A percentile compares a stretch with the other conserved stretches of the same genome.
Evolutionary conservation across 1,140 invertebrate genomes (phyloP).

Genomic region (Pseudomyrmex gracilis): DNA sequence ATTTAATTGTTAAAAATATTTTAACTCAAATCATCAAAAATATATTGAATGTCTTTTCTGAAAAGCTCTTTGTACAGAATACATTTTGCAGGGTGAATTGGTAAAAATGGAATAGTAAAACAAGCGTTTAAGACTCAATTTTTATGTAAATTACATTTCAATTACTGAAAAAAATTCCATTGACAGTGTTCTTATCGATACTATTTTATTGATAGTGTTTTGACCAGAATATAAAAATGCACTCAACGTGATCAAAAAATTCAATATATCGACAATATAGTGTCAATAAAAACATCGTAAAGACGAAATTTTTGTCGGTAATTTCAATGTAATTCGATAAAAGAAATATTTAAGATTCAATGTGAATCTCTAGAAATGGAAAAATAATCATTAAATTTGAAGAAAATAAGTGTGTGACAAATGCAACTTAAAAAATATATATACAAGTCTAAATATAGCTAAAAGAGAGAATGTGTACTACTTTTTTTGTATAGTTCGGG

Average conservation of each 20-base stretch:
- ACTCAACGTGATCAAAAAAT: too few relatives aligned
- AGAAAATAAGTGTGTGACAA: conserved; percentile 55
- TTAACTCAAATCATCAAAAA: conserved; percentile 10
- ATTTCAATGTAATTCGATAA: not conserved
- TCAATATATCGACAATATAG: too few relatives aligned
- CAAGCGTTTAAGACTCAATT: conserved; percentile 38
- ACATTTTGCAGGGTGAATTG: conserved; percentile 13
- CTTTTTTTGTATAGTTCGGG: conserved; percentile 47
- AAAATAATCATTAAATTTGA: conserved; percentile 30
- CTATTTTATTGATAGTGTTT: too few relatives aligned
- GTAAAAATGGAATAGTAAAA: conserved; percentile 34
- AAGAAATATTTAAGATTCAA: conserved; percentile 63
- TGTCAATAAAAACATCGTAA: too few relatives aligned
- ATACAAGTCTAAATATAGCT: conserved; percentile 70
- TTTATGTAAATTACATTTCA: conserved; percentile 24
- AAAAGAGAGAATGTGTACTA: conserved; percentile 67
- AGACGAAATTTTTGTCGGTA: too few relatives aligned
- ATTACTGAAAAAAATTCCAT: too few relatives aligned
- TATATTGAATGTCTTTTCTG: conserved; percentile 32
- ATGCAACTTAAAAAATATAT: conserved; percentile 66
- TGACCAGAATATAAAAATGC: too few relatives aligned
- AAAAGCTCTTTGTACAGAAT: conserved; percentile 16
- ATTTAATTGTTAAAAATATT: too few relatives aligned
- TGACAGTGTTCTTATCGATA: too few relatives aligned
- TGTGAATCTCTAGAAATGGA: conserved; percentile 6